A percentile compares a stretch with the other conserved stretches of the same genome.
Conservation (phyloP, 2,888 invertebrate genomes). For the Gryllus longicercus region DNA sequence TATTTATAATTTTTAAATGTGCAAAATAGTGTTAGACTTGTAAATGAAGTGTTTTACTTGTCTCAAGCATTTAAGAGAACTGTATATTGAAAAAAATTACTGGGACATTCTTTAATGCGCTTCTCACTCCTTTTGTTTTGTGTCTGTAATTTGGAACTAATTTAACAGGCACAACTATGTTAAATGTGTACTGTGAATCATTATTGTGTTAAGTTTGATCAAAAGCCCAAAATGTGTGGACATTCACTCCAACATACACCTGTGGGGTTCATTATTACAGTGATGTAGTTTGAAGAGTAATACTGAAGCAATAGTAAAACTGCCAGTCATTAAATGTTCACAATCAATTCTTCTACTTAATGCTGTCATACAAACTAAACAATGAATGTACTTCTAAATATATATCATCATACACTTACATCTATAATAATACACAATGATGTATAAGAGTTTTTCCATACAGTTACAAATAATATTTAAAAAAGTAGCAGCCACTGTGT, state of each 20-base stretch:
- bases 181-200: too few species aligned
- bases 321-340: neutral
- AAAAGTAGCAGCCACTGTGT: too few species aligned
- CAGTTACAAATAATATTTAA: too few species aligned
- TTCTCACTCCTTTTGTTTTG: slow-evolving; percentile 2
- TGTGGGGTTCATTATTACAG: neutral
- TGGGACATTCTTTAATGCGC: neutral
- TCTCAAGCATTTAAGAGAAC: neutral
- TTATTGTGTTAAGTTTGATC: too few species aligned
- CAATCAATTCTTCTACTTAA: neutral
- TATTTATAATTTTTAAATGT: neutral
- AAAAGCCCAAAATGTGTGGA: neutral
- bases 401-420: neutral
- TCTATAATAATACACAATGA: neutral
- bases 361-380: neutral
- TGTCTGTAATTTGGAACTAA: neutral
- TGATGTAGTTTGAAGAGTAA: neutral
- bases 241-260: neutral
- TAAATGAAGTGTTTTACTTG: neutral
- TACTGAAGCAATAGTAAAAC: neutral
- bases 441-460: too few species aligned
- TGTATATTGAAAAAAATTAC: neutral
- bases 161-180: too few species aligned
- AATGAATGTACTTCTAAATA: neutral
- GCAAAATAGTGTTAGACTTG: neutral